Evolutionary conservation across 2,113 vertebrate species (phyloP).

Genomic region (Thymallus thymallus): DNA sequence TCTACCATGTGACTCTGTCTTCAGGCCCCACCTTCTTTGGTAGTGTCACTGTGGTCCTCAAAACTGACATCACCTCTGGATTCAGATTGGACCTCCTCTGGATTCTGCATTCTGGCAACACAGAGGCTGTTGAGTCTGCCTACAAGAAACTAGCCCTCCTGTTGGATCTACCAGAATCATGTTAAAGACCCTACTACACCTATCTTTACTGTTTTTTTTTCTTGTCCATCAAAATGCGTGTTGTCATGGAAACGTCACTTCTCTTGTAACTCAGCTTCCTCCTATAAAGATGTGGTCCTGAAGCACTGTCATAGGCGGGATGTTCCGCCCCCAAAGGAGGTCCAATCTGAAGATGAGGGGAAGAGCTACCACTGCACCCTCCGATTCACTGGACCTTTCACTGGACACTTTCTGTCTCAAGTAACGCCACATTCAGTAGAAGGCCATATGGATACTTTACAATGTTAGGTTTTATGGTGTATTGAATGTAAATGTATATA

Average conservation of each 20-base stretch:
- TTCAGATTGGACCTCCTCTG: not conserved
- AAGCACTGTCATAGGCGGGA: constrained; percentile 17
- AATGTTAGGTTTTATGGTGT: too few species aligned
- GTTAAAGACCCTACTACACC: not conserved
- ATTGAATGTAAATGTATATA: too few species aligned
- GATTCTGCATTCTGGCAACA: not conserved
- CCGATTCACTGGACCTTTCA: constrained; percentile 31
- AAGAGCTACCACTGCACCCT: constrained; percentile 26
- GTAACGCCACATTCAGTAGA: constrained; percentile 16
- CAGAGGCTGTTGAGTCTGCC: constrained; percentile 12
- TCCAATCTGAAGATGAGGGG: too few species aligned
- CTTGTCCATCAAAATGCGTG: not conserved
- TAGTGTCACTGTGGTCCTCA: constrained; percentile 28
- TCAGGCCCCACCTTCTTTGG: constrained; percentile 20
- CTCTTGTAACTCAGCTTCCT: constrained; percentile 2
- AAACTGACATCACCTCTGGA: not conserved
- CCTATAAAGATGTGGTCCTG: constrained; percentile 10
- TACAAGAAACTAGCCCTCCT: constrained; percentile 16
- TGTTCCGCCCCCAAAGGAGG: constrained; percentile 22
- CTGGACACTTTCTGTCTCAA: constrained; percentile 43
- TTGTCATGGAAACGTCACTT: not conserved
- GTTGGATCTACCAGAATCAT: constrained; percentile 10
- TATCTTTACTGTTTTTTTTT: not conserved
- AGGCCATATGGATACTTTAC: not conserved
- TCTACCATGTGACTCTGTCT: not conserved